Conservation (phyloP, 2,797 vertebrate species). For the Pachyuromys duprasi region DNA sequence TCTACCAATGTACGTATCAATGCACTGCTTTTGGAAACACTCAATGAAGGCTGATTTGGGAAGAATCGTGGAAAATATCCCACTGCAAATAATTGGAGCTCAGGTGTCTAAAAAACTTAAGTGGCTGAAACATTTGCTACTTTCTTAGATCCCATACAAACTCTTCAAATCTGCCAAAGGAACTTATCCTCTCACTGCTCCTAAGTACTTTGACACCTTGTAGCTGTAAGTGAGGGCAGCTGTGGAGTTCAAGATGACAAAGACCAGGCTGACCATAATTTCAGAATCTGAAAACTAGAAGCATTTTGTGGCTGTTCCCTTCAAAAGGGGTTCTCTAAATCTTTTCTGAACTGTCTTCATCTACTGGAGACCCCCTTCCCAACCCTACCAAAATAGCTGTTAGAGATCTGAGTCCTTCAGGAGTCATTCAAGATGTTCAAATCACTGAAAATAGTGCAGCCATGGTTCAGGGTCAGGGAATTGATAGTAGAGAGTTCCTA, state of each 20-base stretch:
- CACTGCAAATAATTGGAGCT: conserved; percentile 61
- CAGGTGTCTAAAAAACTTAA: conserved; percentile 69
- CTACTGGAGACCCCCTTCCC: conserved; percentile 3
- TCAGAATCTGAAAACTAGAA: conserved; percentile 58
- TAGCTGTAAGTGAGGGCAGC: conserved; percentile 39
- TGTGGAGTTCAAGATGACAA: conserved; percentile 65
- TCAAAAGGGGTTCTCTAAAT: conserved; percentile 51
- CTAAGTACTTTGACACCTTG: conserved; percentile 53
- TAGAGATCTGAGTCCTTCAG: background rate
- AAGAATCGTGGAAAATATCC: conserved; percentile 51
- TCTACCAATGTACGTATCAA: background rate
- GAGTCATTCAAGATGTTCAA: background rate
- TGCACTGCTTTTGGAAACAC: conserved; percentile 34
- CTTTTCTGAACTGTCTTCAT: conserved; percentile 38
- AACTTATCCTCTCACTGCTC: conserved; percentile 45
- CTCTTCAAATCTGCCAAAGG: conserved; percentile 57
- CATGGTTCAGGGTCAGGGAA: background rate
- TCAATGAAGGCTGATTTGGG: background rate
- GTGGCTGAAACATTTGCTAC: conserved; percentile 56
- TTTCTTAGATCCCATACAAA: conserved; percentile 67
- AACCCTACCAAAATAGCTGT: background rate
- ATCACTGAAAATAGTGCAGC: background rate
- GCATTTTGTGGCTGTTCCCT: conserved; percentile 55
- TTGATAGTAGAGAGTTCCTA: background rate
- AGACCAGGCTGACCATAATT: conserved; percentile 48